phyloP scores from a whole-genome alignment of 2,113 vertebrate species.

The Stomatorhinus ivindoensis region DNA sequence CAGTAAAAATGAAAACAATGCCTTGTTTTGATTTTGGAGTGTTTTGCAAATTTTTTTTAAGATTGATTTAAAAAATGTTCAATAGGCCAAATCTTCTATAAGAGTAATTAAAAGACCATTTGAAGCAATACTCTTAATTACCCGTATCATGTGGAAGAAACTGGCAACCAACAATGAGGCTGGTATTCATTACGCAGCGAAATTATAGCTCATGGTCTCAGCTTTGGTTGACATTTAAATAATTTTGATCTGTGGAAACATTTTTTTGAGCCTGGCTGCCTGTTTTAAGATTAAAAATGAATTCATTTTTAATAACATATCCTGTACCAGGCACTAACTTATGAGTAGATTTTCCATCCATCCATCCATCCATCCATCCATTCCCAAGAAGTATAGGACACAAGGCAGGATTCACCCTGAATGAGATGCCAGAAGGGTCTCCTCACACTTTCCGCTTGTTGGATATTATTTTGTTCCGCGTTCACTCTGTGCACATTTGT shows the following conservation, averaged over 20 bases:
- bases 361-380: background rate
- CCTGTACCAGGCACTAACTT: background rate
- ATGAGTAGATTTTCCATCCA: background rate
- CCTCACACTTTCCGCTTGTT: background rate
- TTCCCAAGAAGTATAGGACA: background rate
- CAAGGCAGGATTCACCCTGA: background rate
- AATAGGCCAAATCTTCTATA: background rate
- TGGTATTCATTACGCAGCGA: background rate
- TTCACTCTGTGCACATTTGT: background rate
- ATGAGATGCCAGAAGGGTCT: background rate
- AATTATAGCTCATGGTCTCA: background rate
- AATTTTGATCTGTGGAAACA: background rate
- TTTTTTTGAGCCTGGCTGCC: background rate
- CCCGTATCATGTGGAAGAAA: background rate
- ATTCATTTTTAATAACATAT: background rate
- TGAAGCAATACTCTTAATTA: background rate
- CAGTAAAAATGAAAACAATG: background rate
- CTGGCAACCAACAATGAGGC: background rate
- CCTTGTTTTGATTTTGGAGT: background rate
- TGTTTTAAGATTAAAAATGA: background rate
- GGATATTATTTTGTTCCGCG: background rate
- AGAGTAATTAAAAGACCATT: background rate
- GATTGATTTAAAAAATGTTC: background rate
- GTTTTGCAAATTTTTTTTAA: background rate
- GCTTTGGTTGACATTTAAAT: background rate